Evolutionary conservation across 2,113 vertebrate species (phyloP).

Genomic region (Drymodes brunneopygia): DNA sequence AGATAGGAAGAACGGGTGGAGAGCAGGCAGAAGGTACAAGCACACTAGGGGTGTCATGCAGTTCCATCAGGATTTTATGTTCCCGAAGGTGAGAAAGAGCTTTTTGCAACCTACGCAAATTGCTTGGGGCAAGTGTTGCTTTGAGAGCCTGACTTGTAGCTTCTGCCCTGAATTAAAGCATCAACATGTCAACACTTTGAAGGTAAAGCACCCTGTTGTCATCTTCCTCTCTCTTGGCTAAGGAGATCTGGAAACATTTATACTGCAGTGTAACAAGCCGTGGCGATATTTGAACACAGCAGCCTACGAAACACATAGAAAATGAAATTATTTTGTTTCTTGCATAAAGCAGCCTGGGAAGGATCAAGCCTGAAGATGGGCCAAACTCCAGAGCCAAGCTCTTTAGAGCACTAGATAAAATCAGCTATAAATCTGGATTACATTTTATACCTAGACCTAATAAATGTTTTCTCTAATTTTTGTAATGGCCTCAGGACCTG

Average conservation of each 20-base stretch:
- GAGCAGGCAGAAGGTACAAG: not conserved
- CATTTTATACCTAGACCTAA: not conserved
- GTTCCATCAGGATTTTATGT: not conserved
- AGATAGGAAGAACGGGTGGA: fast-evolving
- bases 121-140: not conserved
- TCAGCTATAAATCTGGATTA: not conserved
- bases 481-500: not conserved
- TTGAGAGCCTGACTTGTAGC: not conserved
- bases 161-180: not conserved
- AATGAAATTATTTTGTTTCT: not conserved
- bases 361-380: not conserved
- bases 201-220: not conserved
- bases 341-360: not conserved
- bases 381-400: not conserved
- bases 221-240: not conserved
- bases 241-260: not conserved
- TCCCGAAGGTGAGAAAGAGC: not conserved
- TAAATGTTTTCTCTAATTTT: not conserved
- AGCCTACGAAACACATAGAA: not conserved
- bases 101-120: not conserved
- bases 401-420: not conserved
- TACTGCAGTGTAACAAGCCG: not conserved
- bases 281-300: not conserved
- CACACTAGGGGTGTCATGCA: fast-evolving
- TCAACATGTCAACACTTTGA: not conserved